A percentile compares a stretch with the other conserved stretches of the same genome.
These are phyloP conservation scores for Chaetodon trifascialis DNA, from an alignment of 2,113 vertebrate genomes.

Conservation along the genomic window DNA sequence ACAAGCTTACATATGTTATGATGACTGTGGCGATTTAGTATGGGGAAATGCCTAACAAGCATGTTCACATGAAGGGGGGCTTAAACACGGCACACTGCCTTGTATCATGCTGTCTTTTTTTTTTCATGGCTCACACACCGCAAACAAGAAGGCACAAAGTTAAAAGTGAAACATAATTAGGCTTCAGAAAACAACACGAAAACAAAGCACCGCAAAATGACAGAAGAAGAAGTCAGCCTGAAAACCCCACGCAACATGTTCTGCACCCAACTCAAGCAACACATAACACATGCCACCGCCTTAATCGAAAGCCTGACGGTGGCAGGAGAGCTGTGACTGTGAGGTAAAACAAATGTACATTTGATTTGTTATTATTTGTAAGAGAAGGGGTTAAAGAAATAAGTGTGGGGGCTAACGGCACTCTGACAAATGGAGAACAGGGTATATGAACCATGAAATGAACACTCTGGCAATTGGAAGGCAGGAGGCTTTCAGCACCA, in stretches of 20 bases:
- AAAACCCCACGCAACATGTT: conserved; percentile 31
- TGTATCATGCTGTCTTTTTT: conserved; percentile 22
- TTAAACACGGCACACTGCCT: conserved; percentile 12
- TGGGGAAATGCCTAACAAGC: conserved; percentile 42
- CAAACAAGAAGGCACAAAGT: conserved; percentile 23
- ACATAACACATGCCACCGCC: conserved; percentile 35
- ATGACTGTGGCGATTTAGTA: conserved; percentile 52
- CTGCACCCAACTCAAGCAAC: conserved; percentile 15
- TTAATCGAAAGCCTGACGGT: conserved; percentile 77
- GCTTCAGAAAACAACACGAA: conserved; percentile 16
- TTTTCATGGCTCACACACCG: conserved; percentile 29
- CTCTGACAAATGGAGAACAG: conserved; percentile 87
- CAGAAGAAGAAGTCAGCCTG: background rate
- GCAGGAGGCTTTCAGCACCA: conserved; percentile 86
- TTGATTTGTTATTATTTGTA: conserved; percentile 87
- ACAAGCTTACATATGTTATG: conserved; percentile 36
- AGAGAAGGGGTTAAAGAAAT: conserved; percentile 87
- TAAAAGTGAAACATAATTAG: conserved; percentile 18
- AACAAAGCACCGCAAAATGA: background rate
- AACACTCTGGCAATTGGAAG: conserved; percentile 87
- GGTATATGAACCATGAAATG: conserved; percentile 90
- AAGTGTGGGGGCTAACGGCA: conserved; percentile 84
- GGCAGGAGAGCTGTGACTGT: conserved; percentile 51
- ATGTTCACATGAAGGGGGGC: conserved; percentile 19
- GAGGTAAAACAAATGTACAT: conserved; percentile 81